These are phyloP conservation scores for Otis tarda DNA, from an alignment of 2,113 vertebrate genomes.

Conservation along the genomic window DNA sequence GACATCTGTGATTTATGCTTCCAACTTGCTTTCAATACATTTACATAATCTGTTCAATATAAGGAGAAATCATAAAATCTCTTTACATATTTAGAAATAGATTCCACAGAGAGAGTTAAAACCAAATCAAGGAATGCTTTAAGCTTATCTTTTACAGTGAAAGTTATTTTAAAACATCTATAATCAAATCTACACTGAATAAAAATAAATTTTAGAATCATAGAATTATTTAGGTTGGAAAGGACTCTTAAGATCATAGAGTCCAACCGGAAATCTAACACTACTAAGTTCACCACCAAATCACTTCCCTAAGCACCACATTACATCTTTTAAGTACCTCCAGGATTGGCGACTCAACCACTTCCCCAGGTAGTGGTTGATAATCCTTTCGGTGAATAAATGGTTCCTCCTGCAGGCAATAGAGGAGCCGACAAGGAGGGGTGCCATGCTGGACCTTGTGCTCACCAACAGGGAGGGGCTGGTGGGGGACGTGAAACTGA, in stretches of 20 bases:
- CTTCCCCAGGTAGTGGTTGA: background rate
- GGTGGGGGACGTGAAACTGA: too few species aligned
- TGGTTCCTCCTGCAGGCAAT: too few species aligned
- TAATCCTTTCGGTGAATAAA: background rate
- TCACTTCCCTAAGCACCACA: background rate
- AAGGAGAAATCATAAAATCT: conserved; percentile 70
- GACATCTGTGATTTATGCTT: conserved; percentile 84
- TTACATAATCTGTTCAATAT: conserved; percentile 80
- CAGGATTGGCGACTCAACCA: background rate
- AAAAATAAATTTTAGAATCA: background rate
- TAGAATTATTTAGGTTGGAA: background rate
- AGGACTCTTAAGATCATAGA: background rate
- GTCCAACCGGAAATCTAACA: background rate
- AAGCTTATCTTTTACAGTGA: conserved; percentile 29
- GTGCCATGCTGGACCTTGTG: too few species aligned
- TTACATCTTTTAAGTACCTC: background rate
- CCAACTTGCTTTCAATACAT: conserved; percentile 76
- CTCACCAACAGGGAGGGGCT: too few species aligned
- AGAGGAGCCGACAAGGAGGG: too few species aligned
- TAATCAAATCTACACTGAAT: conserved; percentile 23
- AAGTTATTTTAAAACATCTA: conserved; percentile 4
- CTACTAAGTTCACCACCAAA: background rate
- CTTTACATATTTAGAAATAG: conserved; percentile 60
- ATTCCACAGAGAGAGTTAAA: conserved; percentile 61
- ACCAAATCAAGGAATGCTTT: conserved; percentile 59